A percentile compares a stretch with the other conserved stretches of the same genome.
Conservation (phyloP, 2,797 vertebrate genomes). For the Hydrophis major region DNA sequence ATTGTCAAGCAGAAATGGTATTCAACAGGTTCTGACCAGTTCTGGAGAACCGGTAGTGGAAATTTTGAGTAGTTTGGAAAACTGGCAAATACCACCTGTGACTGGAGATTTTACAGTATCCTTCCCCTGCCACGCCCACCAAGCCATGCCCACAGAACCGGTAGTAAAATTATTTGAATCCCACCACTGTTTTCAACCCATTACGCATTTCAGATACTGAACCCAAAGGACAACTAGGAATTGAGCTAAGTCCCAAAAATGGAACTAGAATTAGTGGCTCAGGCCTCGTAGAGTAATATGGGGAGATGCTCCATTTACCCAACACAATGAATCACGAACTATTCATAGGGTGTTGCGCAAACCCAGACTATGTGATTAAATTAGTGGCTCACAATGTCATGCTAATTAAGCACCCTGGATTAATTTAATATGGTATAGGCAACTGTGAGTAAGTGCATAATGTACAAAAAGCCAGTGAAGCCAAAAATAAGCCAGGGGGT, state of each 20-base stretch:
- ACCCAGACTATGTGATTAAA: background rate
- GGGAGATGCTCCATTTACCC: background rate
- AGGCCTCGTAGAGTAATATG: background rate
- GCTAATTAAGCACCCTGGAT: background rate
- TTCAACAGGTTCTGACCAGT: no score
- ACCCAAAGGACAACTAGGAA: background rate
- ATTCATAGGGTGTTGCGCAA: background rate
- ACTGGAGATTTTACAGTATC: no score
- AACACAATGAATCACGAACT: background rate
- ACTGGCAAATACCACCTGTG: no score
- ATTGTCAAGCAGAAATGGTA: background rate
- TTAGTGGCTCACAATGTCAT: background rate
- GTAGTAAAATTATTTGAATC: no score
- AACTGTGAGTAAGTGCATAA: background rate
- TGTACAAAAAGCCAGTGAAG: background rate
- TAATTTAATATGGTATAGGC: background rate
- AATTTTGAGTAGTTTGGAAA: no score
- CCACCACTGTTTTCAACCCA: background rate
- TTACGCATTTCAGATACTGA: background rate
- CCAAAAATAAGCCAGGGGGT: background rate
- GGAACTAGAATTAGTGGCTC: background rate
- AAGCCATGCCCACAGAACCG: no score
- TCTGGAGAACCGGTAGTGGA: no score
- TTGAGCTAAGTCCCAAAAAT: background rate
- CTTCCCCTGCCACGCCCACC: no score